Evolutionary conservation across 2,113 vertebrate species (phyloP), one percentile per base, ranked within the genome.

Genomic region (Pedetes capensis): DNA sequence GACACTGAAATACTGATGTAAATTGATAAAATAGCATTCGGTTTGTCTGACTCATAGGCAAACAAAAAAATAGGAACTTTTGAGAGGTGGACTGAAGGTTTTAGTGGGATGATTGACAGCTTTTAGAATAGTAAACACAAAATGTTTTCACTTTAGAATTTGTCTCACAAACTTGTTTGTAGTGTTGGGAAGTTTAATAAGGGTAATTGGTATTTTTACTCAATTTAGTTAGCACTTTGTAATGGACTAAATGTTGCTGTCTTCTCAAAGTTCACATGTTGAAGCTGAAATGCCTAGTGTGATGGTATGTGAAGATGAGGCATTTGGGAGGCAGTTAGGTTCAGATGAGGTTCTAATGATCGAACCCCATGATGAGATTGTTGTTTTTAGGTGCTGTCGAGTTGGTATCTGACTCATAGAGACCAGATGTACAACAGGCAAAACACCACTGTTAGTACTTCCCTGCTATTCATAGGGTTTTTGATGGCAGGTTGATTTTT

Each of bases 31-130:
- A 93, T 23, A 95, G 68, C 2, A 1, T 66, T 97, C 68, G 64
- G 82, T 95, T 92, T 37, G 87, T 93, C 66, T 95, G 92, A 97
- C 61, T 98, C 89, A 96, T 83, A 78, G 79, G 29, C 44, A n/a
- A 95, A 97, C 44, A n/a, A 95, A 97, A 97, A 97, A 96, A 91
- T 71, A 97, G 47, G 95, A 98, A 90, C 53, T 66, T 69, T 72
- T 92, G 81, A 96, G 97, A 95, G 91, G 89, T 79, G 14, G 53
- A 76, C 74, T 59, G 10, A 76, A 94, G 51, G 68, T 90, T 96
- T 96, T 94, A n/a, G 82, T 89, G 59, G 16, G 53, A 69, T 69
- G 61, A 83, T 83, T 93, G 82, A 44, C 82, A 57, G 23, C 27
- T 96, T 96, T 96, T 84, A 89, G 95, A 93, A 72, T 18, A 92